Evolutionary conservation across 2,888 invertebrate genomes (phyloP).

Genomic region (Idaea biselata): DNA sequence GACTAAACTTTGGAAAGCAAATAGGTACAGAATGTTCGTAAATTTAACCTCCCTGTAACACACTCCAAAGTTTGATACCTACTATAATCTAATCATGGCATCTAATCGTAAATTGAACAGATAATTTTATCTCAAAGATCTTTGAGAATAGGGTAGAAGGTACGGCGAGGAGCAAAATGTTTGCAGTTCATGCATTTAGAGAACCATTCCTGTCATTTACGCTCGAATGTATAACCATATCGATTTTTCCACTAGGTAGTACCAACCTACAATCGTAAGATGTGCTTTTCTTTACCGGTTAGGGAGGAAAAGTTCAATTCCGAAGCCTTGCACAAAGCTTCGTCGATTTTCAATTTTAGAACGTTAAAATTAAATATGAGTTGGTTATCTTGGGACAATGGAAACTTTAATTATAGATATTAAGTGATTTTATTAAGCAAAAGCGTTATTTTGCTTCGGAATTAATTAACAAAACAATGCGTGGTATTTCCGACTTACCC

Average conservation of each 20-base stretch:
- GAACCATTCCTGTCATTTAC: neutral
- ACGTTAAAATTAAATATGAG: neutral
- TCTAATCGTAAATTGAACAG: neutral
- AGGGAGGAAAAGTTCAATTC: neutral
- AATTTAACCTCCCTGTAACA: neutral
- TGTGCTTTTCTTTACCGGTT: neutral
- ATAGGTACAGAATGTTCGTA: neutral
- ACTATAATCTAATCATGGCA: neutral
- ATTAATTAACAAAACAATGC: neutral
- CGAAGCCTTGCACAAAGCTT: neutral
- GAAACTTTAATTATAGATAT: neutral
- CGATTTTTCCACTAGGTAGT: neutral
- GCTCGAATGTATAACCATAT: neutral
- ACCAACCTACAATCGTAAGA: neutral
- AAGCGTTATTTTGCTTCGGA: neutral
- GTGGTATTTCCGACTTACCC: neutral
- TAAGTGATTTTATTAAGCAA: neutral
- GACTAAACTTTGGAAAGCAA: neutral
- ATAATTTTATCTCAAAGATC: neutral
- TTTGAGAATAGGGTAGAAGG: neutral
- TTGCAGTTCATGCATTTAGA: constrained; percentile 1
- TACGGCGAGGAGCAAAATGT: neutral
- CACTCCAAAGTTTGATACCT: neutral
- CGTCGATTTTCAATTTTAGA: neutral
- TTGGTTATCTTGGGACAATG: neutral